Evolutionary conservation across 2,888 invertebrate genomes (phyloP).

Genomic region (Hirtodrosophila alboralis): DNA sequence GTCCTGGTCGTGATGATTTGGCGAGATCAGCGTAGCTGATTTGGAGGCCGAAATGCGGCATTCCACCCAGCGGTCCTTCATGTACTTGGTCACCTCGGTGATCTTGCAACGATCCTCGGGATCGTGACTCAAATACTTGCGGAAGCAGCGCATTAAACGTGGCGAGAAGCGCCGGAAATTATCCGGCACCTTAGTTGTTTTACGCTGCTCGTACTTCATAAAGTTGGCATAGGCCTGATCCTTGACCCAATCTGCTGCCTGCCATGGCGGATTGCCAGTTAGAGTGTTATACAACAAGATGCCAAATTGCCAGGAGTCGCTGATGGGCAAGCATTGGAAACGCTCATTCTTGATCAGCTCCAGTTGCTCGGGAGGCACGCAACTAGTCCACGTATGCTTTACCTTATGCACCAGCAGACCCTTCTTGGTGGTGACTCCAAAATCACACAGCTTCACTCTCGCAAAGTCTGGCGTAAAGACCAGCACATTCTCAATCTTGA

Average conservation of each 20-base stretch:
- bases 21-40: constrained; percentile 84
- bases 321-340: constrained; percentile 88
- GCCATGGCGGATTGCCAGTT: constrained; percentile 90
- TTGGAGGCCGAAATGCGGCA: constrained; percentile 85
- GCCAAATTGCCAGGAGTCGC: constrained; percentile 92
- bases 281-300: constrained; percentile 85
- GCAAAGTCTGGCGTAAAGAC: constrained; percentile 89
- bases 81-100: constrained; percentile 86
- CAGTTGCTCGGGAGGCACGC: constrained; percentile 87
- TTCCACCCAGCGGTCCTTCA: constrained; percentile 87
- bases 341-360: constrained; percentile 87
- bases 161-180: constrained; percentile 88
- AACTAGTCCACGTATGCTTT: constrained; percentile 86
- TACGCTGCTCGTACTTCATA: constrained; percentile 88
- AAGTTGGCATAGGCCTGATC: constrained; percentile 88
- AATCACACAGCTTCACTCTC: constrained; percentile 90
- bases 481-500: constrained; percentile 90
- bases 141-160: constrained; percentile 88
- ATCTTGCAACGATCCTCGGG: constrained; percentile 87
- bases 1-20: constrained; percentile 84
- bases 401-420: constrained; percentile 86
- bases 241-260: constrained; percentile 89
- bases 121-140: constrained; percentile 89
- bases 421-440: constrained; percentile 88
- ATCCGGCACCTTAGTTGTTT: constrained; percentile 86